A percentile compares a stretch with the other conserved stretches of the same genome.
Conservation (phyloP, 2,888 invertebrate genomes). For the Eupsilia transversa region DNA sequence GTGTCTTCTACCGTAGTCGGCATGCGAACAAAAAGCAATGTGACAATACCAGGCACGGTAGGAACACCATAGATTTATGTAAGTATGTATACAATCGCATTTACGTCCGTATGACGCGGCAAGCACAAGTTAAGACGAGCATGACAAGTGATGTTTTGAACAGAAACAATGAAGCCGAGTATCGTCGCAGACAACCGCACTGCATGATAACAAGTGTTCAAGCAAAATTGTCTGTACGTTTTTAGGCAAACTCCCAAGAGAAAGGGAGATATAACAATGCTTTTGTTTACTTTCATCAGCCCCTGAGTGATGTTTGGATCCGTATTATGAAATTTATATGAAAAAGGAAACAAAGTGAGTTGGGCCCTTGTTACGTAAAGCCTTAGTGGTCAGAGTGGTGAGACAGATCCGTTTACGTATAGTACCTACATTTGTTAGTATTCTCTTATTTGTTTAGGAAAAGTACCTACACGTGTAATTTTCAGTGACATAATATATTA, state of each 20-base stretch:
- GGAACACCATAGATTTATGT: slow-evolving; percentile 32
- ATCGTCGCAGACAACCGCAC: slow-evolving; percentile 55
- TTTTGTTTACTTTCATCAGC: slow-evolving; percentile 75
- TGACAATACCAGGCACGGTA: slow-evolving; percentile 46
- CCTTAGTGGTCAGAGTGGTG: slow-evolving; percentile 60
- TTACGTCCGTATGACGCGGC: slow-evolving; percentile 50
- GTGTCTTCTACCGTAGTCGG: slow-evolving; percentile 39
- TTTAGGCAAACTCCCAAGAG: slow-evolving; percentile 70
- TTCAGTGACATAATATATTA: background rate
- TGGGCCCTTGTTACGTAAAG: slow-evolving; percentile 62
- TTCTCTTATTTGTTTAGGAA: slow-evolving; percentile 28
- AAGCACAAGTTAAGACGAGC: slow-evolving; percentile 50
- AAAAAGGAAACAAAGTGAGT: slow-evolving; percentile 65
- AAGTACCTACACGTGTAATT: background rate
- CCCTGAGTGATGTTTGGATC: slow-evolving; percentile 70
- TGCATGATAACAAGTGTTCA: slow-evolving; percentile 71
- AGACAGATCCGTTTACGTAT: slow-evolving; percentile 57
- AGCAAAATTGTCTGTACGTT: slow-evolving; percentile 73
- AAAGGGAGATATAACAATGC: slow-evolving; percentile 73
- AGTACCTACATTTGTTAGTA: slow-evolving; percentile 34
- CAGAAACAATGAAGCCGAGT: slow-evolving; percentile 65
- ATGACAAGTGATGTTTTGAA: slow-evolving; percentile 69
- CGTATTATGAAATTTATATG: slow-evolving; percentile 70
- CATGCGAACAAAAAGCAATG: slow-evolving; percentile 45
- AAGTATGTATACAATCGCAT: slow-evolving; percentile 30